Conservation (phyloP, 2,113 vertebrate genomes). For the Nothobranchius kuhntae region DNA sequence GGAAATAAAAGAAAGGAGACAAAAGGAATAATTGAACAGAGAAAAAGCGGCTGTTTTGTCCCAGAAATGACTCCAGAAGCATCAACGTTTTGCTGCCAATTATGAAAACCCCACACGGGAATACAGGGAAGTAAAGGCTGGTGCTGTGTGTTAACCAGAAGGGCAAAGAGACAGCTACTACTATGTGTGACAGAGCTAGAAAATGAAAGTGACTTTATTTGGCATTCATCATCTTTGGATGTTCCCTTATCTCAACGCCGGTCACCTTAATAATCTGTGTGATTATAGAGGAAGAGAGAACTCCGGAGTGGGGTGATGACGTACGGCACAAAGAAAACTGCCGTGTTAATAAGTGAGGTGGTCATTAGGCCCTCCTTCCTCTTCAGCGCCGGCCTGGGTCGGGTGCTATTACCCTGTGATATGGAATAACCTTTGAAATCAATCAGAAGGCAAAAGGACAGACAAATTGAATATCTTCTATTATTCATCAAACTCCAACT, state of each 20-base stretch:
- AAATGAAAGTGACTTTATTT: constrained; percentile 9
- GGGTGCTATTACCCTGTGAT: constrained; percentile 40
- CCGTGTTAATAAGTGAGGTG: constrained; percentile 47
- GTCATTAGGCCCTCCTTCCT: constrained; percentile 43
- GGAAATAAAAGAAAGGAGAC: too few species aligned
- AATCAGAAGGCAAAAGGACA: constrained; percentile 41
- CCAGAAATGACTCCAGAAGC: too few species aligned
- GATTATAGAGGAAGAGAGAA: constrained; percentile 11
- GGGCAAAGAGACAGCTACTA: constrained; percentile 33
- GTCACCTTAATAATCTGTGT: constrained; percentile 25
- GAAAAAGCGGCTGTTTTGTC: too few species aligned
- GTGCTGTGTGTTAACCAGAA: constrained; percentile 15
- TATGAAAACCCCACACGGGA: constrained; percentile 9
- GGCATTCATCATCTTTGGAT: constrained; percentile 16
- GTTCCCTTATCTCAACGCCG: constrained; percentile 11
- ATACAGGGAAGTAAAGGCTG: not conserved
- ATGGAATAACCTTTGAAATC: constrained; percentile 51
- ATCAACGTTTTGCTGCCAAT: too few species aligned
- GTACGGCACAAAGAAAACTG: constrained; percentile 2
- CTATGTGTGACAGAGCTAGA: constrained; percentile 1
- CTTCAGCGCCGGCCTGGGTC: constrained; percentile 18
- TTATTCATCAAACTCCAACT: constrained; percentile 48
- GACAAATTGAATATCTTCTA: constrained; percentile 26
- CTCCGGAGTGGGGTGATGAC: constrained; percentile 8
- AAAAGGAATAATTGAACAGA: too few species aligned